phyloP scores from a whole-genome alignment of 2,113 vertebrate species.

The Corythoichthys haematopterus region DNA sequence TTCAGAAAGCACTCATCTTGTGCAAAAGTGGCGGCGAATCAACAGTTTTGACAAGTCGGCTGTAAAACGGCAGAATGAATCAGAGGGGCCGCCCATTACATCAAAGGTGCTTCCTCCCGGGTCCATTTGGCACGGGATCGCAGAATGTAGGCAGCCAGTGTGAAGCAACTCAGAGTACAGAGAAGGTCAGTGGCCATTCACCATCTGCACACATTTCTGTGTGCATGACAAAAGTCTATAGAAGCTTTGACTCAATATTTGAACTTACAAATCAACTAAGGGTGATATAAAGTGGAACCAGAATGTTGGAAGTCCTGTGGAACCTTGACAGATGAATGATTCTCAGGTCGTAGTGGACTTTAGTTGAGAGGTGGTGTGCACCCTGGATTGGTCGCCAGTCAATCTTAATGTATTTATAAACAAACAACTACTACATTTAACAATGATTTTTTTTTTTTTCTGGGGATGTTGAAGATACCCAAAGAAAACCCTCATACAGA shows the following conservation, averaged over 20 bases:
- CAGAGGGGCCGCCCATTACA: constrained; percentile 41
- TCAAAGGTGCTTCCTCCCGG: constrained; percentile 64
- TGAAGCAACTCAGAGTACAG: constrained; percentile 41
- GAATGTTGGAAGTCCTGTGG: neutral
- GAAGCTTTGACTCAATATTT: neutral
- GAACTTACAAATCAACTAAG: neutral
- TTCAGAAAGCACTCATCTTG: constrained; percentile 48
- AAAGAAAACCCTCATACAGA: neutral
- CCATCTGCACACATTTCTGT: constrained; percentile 12
- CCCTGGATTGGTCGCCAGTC: neutral
- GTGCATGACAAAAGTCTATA: neutral
- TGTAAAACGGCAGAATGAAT: constrained; percentile 55
- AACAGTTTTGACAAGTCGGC: constrained; percentile 65
- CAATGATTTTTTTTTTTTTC: neutral
- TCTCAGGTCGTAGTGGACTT: no score
- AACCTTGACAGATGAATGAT: neutral
- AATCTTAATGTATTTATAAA: neutral
- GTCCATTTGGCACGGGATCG: constrained; percentile 64
- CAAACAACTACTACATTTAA: neutral
- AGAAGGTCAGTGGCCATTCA: constrained; percentile 33
- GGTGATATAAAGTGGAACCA: neutral
- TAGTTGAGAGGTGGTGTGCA: neutral
- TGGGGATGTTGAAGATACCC: neutral
- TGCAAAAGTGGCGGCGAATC: constrained; percentile 60
- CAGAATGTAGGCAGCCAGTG: constrained; percentile 64